A percentile compares a stretch with the other conserved stretches of the same genome.
Conservation (phyloP, 1,140 invertebrate species). For the Teleogryllus occipitalis region DNA sequence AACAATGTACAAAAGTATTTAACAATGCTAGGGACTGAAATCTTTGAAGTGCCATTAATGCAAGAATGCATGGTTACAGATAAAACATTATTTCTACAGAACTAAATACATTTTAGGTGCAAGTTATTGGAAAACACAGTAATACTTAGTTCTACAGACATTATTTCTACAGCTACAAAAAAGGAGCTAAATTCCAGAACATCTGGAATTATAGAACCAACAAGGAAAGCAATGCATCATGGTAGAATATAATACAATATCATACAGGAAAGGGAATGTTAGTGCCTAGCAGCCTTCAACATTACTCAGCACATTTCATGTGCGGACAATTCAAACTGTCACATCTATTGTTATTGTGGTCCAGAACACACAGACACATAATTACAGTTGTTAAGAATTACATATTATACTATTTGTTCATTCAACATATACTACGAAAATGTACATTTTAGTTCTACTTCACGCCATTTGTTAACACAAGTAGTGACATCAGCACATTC, state of each 20-base stretch:
- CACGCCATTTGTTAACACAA: slow-evolving; percentile 16
- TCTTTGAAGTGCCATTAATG: too few species aligned
- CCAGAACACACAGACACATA: background rate
- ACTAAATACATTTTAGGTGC: background rate
- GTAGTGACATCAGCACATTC: background rate
- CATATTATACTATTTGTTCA: background rate
- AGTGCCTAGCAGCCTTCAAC: too few species aligned
- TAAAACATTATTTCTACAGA: background rate
- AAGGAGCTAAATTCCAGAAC: too few species aligned
- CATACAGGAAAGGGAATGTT: too few species aligned
- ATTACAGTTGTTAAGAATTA: background rate
- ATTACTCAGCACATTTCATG: too few species aligned
- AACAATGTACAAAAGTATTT: background rate
- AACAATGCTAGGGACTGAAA: background rate
- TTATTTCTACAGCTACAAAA: background rate
- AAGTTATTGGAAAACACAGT: background rate
- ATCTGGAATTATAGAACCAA: too few species aligned
- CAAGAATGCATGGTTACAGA: background rate
- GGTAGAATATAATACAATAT: too few species aligned
- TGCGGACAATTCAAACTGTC: background rate
- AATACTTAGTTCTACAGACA: background rate
- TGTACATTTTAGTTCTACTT: slow-evolving; percentile 23
- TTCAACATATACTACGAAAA: slow-evolving; percentile 7
- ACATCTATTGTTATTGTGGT: background rate
- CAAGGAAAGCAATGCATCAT: too few species aligned